Evolutionary conservation across 2,888 invertebrate species (phyloP), one percentile per base, ranked within the genome.

Genomic region (Hartigia nigra): DNA sequence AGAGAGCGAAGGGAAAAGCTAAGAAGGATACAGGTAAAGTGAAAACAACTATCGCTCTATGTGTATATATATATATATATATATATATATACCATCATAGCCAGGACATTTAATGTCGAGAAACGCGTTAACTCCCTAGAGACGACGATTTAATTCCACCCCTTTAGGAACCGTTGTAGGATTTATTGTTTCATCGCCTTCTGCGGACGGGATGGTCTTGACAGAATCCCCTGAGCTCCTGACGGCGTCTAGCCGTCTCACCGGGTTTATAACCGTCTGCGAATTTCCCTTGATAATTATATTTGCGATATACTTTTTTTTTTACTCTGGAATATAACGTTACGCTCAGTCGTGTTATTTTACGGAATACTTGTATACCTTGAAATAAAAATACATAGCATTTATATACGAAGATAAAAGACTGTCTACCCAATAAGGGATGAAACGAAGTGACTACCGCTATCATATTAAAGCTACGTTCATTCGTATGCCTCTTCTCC

Each of bases 121-220:
- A n/a, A 37, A 34, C 36, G 34, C 36, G 32, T 75, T 36, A 36
- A 75, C 34, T 36, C 75, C 36, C 75, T 77, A 76, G 74, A 81
- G 77, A 77, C 70, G 69, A 80, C 81, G 78, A 82, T 82, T 82
- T 77, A 81, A 82, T 82, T 81, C 79, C 79, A 69, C 72, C 37
- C 23, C 75, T 36, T 36, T 35, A 31, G 34, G 23, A 35, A 34
- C n/a, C 75, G 36, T 31, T 37, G 37, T 32, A 36, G 75, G 75
- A 75, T 75, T 75, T 75, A 75, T 37, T 34, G 34, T 75, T 37
- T 34, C 75, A 37, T 23, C 36, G 75, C 23, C 55, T 9, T 23
- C 55, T 9, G 55, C 55, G 55, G 23, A 55, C 55, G 2, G 55
- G 9, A 5, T 55, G 55, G 23, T 55, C 55, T 55, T 55, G 23